These are phyloP conservation scores for Gymnocephalus cernua DNA, from an alignment of 2,113 vertebrate species.

Conservation along the genomic window DNA sequence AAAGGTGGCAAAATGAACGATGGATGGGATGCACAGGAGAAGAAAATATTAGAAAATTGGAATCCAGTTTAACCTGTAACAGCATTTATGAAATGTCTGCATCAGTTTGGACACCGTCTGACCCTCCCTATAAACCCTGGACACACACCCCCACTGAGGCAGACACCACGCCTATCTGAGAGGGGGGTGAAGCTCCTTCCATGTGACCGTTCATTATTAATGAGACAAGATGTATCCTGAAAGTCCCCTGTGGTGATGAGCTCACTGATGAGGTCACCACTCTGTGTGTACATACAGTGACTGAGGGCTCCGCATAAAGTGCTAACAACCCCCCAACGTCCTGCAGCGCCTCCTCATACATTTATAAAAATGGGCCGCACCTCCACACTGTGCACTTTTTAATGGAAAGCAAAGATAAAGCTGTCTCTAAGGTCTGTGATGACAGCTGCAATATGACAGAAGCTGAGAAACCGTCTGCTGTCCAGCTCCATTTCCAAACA, in stretches of 20 bases:
- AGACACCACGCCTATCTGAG: conserved; percentile 14
- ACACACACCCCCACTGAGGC: not conserved
- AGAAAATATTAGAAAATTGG: not conserved
- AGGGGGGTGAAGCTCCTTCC: conserved; percentile 35
- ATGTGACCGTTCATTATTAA: conserved; percentile 64
- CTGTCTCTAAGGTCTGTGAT: not conserved
- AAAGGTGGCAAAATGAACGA: not conserved
- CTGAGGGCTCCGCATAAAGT: not conserved
- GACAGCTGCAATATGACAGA: not conserved
- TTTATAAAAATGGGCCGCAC: conserved; percentile 39
- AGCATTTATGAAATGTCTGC: not conserved
- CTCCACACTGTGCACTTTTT: conserved; percentile 8
- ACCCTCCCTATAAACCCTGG: not conserved
- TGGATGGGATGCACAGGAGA: too few relatives aligned
- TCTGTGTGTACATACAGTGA: conserved; percentile 10
- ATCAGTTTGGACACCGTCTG: not conserved
- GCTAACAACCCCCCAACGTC: not conserved
- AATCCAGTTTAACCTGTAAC: not conserved
- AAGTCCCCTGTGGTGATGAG: conserved; percentile 49
- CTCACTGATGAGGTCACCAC: conserved; percentile 63
- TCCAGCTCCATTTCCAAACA: not conserved
- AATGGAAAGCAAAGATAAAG: conserved; percentile 13
- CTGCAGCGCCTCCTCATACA: conserved; percentile 29
- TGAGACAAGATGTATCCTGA: conserved; percentile 53
- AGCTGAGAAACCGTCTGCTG: not conserved